phyloP scores from a whole-genome alignment of 2,113 vertebrate species.

The Amazona guildingii region DNA sequence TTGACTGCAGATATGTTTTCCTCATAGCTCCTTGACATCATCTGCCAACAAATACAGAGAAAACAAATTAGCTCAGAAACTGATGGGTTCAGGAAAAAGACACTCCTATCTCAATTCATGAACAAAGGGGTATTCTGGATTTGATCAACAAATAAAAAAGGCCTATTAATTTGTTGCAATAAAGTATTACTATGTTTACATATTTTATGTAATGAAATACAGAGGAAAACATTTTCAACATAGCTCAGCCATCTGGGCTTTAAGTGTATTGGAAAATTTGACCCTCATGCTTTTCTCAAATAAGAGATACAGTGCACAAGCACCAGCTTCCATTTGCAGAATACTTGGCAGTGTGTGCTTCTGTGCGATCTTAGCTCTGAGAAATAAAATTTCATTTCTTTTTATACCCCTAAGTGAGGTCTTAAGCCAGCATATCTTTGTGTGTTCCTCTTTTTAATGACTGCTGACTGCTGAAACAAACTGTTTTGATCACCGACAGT shows the following conservation, averaged over 20 bases:
- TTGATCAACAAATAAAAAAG: neutral
- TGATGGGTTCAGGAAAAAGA: neutral
- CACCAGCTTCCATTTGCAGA: neutral
- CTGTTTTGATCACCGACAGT: accelerated
- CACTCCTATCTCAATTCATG: neutral
- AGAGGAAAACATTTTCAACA: neutral
- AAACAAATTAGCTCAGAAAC: slow-evolving; percentile 43
- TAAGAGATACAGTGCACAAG: neutral
- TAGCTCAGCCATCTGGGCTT: neutral
- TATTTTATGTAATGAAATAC: neutral
- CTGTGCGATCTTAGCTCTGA: neutral
- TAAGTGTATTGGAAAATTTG: neutral
- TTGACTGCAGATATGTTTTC: slow-evolving; percentile 78
- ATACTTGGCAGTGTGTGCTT: neutral
- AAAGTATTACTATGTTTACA: neutral
- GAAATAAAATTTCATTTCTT: neutral
- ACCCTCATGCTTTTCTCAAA: neutral
- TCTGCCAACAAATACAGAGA: slow-evolving; percentile 75
- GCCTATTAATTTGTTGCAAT: neutral
- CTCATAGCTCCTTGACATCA: slow-evolving; percentile 81
- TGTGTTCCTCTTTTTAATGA: neutral
- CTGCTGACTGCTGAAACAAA: neutral
- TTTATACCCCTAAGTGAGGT: neutral
- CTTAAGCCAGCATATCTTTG: neutral
- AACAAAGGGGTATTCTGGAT: neutral